A percentile compares a stretch with the other conserved stretches of the same genome.
Conservation (phyloP, 2,888 invertebrate genomes). For the Escarpia spicata region DNA sequence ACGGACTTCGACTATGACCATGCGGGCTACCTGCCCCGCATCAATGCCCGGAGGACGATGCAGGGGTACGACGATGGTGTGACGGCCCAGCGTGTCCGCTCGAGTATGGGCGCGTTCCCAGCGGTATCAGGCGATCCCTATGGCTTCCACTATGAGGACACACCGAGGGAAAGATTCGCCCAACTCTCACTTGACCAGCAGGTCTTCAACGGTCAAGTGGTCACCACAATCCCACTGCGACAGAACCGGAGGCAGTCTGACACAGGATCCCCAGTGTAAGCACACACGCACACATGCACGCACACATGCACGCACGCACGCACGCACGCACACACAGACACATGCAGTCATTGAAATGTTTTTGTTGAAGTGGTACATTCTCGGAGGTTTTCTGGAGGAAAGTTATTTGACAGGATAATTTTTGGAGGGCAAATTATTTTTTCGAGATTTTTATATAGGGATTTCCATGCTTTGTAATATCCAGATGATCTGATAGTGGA, state of each 20-base stretch:
- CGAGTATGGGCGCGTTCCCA: neutral
- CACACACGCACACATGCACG: no score
- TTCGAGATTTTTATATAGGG: no score
- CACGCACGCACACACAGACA: no score
- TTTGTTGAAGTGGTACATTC: neutral
- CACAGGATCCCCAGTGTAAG: neutral
- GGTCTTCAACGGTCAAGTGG: conserved; percentile 9
- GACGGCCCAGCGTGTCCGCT: conserved; percentile 6
- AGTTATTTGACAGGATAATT: no score
- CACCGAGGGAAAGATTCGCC: neutral
- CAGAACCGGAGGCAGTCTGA: neutral
- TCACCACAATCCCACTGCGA: neutral
- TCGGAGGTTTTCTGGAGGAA: no score
- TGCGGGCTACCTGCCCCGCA: conserved; percentile 21
- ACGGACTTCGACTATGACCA: conserved; percentile 24
- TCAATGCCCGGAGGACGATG: neutral
- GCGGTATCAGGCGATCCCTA: neutral
- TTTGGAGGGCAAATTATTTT: no score
- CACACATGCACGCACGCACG: no score
- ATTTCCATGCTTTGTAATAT: no score
- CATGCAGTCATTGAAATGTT: neutral
- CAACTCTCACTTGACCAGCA: neutral
- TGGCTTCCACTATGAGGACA: neutral
- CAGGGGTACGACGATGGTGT: neutral
- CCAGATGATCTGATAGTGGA: no score